A percentile compares a stretch with the other conserved stretches of the same genome.
These are phyloP conservation scores for Talpa occidentalis DNA, from an alignment of 2,113 vertebrate species.

Conservation along the genomic window DNA sequence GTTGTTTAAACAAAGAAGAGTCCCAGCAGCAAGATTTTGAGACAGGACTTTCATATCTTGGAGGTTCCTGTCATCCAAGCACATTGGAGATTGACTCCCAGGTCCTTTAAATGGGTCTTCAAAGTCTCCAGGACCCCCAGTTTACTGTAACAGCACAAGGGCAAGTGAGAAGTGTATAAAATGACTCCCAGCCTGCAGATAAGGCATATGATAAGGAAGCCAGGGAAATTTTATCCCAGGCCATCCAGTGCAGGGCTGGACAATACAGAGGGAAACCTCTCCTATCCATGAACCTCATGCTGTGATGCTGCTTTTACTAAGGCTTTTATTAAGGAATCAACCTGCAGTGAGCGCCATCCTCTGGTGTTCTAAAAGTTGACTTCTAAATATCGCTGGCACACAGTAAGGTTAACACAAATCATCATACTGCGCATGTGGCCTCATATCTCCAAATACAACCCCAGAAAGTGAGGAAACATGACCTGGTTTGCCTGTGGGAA, in stretches of 20 bases:
- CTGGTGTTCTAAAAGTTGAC: too few species aligned
- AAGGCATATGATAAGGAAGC: conserved; percentile 19
- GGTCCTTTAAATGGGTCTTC: not conserved
- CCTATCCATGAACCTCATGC: not conserved
- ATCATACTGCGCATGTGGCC: not conserved
- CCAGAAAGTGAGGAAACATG: not conserved
- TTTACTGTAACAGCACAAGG: not conserved
- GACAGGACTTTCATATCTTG: not conserved
- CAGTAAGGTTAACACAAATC: not conserved
- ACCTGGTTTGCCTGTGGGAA: too few species aligned
- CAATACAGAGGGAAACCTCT: not conserved
- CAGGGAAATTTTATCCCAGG: conserved; percentile 21
- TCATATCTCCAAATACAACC: not conserved
- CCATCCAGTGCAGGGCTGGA: not conserved
- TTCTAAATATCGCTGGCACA: too few species aligned
- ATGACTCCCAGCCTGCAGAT: not conserved
- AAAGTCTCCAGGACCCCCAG: not conserved
- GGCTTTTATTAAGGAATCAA: not conserved
- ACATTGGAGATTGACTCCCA: not conserved
- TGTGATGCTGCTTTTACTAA: not conserved
- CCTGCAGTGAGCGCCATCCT: too few species aligned
- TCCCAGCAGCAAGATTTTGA: not conserved
- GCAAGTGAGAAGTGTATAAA: not conserved
- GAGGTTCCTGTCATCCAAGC: not conserved
- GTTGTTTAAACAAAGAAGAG: not conserved